These are phyloP conservation scores for Phengaris alcon DNA, from an alignment of 2,888 invertebrate species.

Conservation along the genomic window DNA sequence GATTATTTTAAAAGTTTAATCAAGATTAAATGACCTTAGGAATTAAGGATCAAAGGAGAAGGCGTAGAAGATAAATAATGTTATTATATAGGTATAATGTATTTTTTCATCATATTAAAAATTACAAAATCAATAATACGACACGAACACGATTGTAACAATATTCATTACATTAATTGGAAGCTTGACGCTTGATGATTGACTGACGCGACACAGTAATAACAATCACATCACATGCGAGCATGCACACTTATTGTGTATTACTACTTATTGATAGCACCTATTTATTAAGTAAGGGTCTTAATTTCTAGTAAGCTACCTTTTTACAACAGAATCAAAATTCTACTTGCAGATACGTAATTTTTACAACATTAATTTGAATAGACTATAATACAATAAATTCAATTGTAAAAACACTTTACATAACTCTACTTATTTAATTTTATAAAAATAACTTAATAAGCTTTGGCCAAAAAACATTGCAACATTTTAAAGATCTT, in stretches of 20 bases:
- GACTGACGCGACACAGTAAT: neutral
- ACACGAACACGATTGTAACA: conserved; percentile 7
- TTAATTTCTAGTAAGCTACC: conserved; percentile 4
- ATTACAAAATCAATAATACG: conserved; percentile 4
- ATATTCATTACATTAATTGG: neutral
- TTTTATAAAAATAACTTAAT: too few species aligned
- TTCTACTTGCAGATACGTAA: neutral
- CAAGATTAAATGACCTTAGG: too few species aligned
- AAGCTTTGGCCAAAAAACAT: too few species aligned
- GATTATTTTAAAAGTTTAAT: too few species aligned
- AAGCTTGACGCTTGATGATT: neutral
- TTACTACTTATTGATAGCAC: conserved; percentile 4
- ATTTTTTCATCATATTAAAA: neutral
- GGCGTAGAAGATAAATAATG: neutral
- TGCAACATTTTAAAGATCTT: too few species aligned
- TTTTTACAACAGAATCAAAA: neutral
- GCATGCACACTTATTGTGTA: neutral
- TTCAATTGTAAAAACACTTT: neutral
- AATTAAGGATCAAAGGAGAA: neutral
- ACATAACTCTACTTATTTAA: too few species aligned
- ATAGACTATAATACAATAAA: neutral
- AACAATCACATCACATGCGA: conserved; percentile 2
- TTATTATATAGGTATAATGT: neutral
- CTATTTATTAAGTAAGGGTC: conserved; percentile 1
- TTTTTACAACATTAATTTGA: neutral